Evolutionary conservation across 2,888 invertebrate genomes (phyloP), one percentile per base, ranked within the genome.

Genomic region (Drosophila limbata): DNA sequence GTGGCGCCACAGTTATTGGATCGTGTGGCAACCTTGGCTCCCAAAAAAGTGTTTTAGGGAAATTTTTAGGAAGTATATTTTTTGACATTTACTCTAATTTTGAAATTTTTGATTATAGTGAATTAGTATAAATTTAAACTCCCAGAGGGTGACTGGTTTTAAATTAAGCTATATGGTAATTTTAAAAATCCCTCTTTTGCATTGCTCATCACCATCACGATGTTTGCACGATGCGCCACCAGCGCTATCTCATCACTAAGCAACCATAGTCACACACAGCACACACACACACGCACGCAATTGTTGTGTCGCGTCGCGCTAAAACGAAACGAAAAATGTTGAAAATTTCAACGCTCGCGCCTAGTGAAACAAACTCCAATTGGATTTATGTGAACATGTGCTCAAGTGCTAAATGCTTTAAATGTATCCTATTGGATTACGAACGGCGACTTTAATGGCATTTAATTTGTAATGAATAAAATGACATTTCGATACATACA

Each of bases 401-500:
- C 56, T 28, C 13, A 45, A 59, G 31, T 64, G 47, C n/a, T 35
- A 55, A 50, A 17, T 19, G 19, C 33, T 42, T 19, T 37, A 66
- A 73, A 52, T 64, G 53, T 63, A 19, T 51, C 42, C 52, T 15
- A 56, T 61, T 69, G 52, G 44, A 31, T 53, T 45, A 40, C 53
- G n/a, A 60, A 56, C 73, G 56, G 33, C 64, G 51, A 50, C 50
- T 57, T 57, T 53, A 66, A 39, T 59, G 66, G 45, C 40, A 64
- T 64, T 51, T 45, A 57, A 75, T 17, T 57, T 15, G 57, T 50
- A 75, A 69, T 67, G 61, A 70, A 73, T 62, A 67, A 61, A 81
- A 85, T 81, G 87, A 83, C 81, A 84, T 86, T 86, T 83, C 87
- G 78, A 86, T 84, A 86, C 88, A 84, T 85, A 83, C 83, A 88